Evolutionary conservation across 2,888 invertebrate genomes (phyloP), one percentile per base, ranked within the genome.

Genomic region (Entomobrya multifasciata): DNA sequence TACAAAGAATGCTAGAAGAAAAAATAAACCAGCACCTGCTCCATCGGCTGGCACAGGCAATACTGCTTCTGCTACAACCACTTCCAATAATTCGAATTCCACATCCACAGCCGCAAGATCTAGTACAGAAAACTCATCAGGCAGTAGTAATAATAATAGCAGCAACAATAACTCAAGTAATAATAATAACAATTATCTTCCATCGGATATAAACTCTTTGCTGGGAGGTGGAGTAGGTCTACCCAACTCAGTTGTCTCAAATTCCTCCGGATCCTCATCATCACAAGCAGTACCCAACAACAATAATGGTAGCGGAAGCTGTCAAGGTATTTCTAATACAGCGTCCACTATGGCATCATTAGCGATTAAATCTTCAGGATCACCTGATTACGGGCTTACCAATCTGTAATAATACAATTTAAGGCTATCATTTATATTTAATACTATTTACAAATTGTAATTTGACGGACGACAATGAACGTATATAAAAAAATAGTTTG

Each of bases 361-460:
- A 80, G 86, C 79, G 62, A 89, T 90, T 83, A 90, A 90, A 88
- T 90, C 88, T 78, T 90, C 89, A 62, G 80, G 81, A 22, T 90
- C 90, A 65, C 90, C 96, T 91, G 97, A 97, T 93, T 97, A 97
- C 92, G 97, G 96, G 93, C 94, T 97, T 92, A 97, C 96, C 49
- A 87, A 91, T 84, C 87, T 90, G 89, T 90, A 90, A 90, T 85
- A 88, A 22, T 79, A 72, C 82, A 83, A 41, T 20, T 49, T 57
- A 78, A 81, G 67, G 70, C 27, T 22, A 22, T 70, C 47, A 25
- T 25, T 47, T 47, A 27, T 60, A 17, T 13, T 27, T 57, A 57
- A 11, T 22, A 17, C 8, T 55, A 60, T 15, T 25, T 60, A 22
- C 27, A 27, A n/a, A 47, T 60, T 60, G 52, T 17, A 52, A 17